These are phyloP conservation scores for Bruchidius siliquastri DNA, from an alignment of 2,888 invertebrate species.

Conservation along the genomic window DNA sequence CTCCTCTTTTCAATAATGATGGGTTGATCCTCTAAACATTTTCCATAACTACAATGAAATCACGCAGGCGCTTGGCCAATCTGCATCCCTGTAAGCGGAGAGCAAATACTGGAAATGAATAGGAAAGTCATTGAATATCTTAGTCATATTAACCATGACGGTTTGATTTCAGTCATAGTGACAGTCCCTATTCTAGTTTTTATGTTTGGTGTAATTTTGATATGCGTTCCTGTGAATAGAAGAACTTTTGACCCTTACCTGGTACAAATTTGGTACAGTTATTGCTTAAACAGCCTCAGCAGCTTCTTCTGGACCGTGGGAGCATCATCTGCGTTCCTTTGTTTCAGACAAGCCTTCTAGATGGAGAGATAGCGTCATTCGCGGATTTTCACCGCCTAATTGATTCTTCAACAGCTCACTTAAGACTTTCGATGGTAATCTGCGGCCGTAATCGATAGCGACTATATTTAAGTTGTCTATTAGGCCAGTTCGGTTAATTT, in stretches of 20 bases:
- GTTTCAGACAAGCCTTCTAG: neutral
- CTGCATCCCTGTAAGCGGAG: too few species aligned
- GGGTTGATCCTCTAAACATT: too few species aligned
- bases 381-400: constrained; percentile 17
- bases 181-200: too few species aligned
- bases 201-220: too few species aligned
- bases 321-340: neutral
- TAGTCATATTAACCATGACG: too few species aligned
- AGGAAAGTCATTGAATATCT: too few species aligned
- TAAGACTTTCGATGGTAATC: constrained; percentile 28
- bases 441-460: constrained; percentile 32
- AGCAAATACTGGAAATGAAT: too few species aligned
- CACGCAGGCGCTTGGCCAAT: too few species aligned
- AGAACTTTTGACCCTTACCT: neutral
- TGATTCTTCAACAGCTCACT: constrained; percentile 31
- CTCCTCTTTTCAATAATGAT: too few species aligned
- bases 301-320: neutral
- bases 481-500: constrained; percentile 29
- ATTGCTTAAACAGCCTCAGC: neutral
- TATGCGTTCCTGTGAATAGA: too few species aligned
- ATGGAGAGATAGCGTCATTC: neutral
- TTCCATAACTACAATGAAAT: too few species aligned
- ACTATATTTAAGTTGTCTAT: constrained; percentile 33
- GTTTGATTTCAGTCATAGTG: too few species aligned
- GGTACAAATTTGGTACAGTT: neutral